phyloP scores from a whole-genome alignment of 1,140 invertebrate species.

The Mya arenaria region DNA sequence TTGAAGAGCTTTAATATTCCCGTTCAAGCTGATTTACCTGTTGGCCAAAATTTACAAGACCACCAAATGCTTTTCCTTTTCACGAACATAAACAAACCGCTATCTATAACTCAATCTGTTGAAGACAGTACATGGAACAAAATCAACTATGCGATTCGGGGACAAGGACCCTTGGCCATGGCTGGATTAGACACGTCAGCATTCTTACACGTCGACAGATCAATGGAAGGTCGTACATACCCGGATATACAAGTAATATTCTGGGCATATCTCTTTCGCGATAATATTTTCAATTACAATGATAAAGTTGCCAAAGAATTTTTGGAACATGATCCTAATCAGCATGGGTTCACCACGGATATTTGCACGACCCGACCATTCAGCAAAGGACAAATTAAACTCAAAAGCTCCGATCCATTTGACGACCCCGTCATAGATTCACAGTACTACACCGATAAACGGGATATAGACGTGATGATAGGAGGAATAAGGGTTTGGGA shows the following conservation, averaged over 20 bases:
- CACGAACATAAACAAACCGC: slow-evolving; percentile 50
- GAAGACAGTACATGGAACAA: slow-evolving; percentile 34
- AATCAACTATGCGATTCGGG: slow-evolving; percentile 58
- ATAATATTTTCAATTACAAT: background rate
- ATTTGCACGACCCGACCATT: slow-evolving; percentile 58
- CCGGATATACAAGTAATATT: background rate
- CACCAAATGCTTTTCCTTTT: slow-evolving; percentile 79
- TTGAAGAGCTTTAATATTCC: slow-evolving; percentile 49
- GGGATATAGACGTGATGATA: slow-evolving; percentile 60
- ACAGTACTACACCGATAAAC: slow-evolving; percentile 63
- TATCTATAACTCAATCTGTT: slow-evolving; percentile 27
- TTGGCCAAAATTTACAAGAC: slow-evolving; percentile 93
- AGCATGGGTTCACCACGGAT: background rate
- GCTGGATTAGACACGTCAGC: background rate
- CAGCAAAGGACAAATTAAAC: slow-evolving; percentile 66
- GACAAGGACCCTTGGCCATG: slow-evolving; percentile 46
- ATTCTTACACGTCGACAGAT: background rate
- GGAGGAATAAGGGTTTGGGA: slow-evolving; percentile 59
- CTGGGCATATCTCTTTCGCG: background rate
- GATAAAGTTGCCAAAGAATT: background rate
- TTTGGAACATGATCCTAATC: background rate
- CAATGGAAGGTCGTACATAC: background rate
- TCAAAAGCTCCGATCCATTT: slow-evolving; percentile 86
- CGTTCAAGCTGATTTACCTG: slow-evolving; percentile 81
- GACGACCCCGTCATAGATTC: slow-evolving; percentile 93